These are phyloP conservation scores for Heliconius aoede DNA, from an alignment of 2,888 invertebrate species.

Conservation along the genomic window DNA sequence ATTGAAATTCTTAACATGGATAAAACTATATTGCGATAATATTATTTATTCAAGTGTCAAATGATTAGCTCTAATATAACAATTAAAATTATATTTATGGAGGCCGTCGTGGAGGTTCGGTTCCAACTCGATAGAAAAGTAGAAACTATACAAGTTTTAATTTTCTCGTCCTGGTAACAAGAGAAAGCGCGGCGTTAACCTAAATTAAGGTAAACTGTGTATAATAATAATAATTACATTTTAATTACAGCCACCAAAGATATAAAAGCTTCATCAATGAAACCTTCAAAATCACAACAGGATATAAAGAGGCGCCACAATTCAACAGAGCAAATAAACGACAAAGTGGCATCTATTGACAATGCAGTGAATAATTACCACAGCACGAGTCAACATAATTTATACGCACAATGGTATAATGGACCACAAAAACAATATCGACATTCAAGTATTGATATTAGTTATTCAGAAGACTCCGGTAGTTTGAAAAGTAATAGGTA, in stretches of 20 bases:
- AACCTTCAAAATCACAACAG: slow-evolving; percentile 74
- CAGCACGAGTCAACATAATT: slow-evolving; percentile 71
- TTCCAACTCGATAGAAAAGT: too few species aligned
- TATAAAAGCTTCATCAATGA: slow-evolving; percentile 67
- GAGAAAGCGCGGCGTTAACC: too few species aligned
- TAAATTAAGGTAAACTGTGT: too few species aligned
- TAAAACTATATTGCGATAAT: too few species aligned
- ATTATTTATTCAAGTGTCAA: too few species aligned
- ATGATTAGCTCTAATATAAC: too few species aligned
- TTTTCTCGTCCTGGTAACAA: too few species aligned
- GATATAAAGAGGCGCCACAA: slow-evolving; percentile 84
- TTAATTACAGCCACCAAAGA: slow-evolving; percentile 57
- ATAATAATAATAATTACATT: background rate
- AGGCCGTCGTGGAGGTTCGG: too few species aligned
- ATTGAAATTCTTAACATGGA: too few species aligned
- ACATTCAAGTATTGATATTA: slow-evolving; percentile 79
- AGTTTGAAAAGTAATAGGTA: slow-evolving; percentile 86
- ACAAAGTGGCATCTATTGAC: slow-evolving; percentile 56
- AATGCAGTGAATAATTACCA: slow-evolving; percentile 71
- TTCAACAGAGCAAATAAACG: slow-evolving; percentile 71
- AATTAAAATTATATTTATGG: too few species aligned
- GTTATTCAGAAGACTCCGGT: slow-evolving; percentile 87
- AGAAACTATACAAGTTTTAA: too few species aligned
- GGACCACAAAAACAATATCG: slow-evolving; percentile 63
- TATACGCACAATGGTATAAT: slow-evolving; percentile 73